phyloP scores from a whole-genome alignment of 2,888 invertebrate genomes.

The Andrena dorsata region DNA sequence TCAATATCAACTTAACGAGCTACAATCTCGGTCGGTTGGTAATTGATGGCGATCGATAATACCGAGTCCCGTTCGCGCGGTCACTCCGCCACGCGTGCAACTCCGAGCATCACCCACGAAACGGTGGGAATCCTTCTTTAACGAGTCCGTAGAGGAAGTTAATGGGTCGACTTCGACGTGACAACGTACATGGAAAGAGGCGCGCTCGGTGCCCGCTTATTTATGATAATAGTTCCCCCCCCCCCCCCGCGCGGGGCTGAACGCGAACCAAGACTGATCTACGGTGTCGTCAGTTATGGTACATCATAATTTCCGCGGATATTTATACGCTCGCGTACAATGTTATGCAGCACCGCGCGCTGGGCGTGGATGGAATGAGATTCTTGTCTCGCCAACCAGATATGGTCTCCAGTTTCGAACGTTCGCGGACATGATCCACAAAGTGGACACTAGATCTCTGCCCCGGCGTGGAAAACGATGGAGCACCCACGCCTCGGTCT shows the following conservation, averaged over 20 bases:
- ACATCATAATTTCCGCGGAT: constrained; percentile 73
- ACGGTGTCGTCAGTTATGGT: constrained; percentile 71
- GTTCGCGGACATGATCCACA: constrained; percentile 54
- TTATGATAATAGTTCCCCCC: constrained; percentile 65
- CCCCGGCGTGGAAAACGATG: constrained; percentile 21
- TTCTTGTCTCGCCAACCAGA: constrained; percentile 69
- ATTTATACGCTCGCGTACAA: constrained; percentile 65
- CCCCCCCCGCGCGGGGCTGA: constrained; percentile 44
- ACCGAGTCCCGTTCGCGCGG: constrained; percentile 34
- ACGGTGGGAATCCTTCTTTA: constrained; percentile 76
- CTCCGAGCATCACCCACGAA: constrained; percentile 74
- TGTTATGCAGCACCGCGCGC: constrained; percentile 56
- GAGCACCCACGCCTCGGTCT: constrained; percentile 32
- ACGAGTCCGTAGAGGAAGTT: constrained; percentile 77
- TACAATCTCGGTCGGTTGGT: constrained; percentile 67
- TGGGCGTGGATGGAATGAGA: constrained; percentile 72
- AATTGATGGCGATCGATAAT: constrained; percentile 80
- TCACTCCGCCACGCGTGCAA: constrained; percentile 14
- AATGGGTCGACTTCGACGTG: constrained; percentile 74
- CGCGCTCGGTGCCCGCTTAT: constrained; percentile 52
- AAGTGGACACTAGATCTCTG: constrained; percentile 16
- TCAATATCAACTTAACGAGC: constrained; percentile 77
- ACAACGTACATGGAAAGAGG: constrained; percentile 58
- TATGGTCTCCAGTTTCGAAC: constrained; percentile 69
- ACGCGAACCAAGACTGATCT: constrained; percentile 62